A percentile compares a stretch with the other conserved stretches of the same genome.
Conservation (phyloP, 2,797 vertebrate species). For the Morelia viridis region DNA sequence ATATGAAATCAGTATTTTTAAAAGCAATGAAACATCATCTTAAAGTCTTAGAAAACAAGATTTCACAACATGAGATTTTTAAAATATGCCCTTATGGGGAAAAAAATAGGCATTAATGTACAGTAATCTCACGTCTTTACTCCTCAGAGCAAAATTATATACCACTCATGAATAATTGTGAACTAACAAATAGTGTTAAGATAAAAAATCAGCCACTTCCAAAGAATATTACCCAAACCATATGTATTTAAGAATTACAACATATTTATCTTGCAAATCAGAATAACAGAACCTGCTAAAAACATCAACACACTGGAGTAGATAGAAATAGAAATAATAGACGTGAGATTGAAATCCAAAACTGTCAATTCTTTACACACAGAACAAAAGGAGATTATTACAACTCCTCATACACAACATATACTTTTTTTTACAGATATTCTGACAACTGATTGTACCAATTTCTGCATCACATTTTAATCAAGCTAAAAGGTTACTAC, state of each 20-base stretch:
- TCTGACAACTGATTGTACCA: not conserved
- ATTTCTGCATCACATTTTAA: not conserved
- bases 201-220: not conserved
- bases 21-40: not conserved
- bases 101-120: not conserved
- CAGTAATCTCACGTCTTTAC: not conserved
- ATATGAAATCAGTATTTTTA: not conserved
- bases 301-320: not conserved
- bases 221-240: not conserved
- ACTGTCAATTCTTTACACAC: not conserved
- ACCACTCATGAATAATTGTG: not conserved
- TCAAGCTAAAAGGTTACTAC: not conserved
- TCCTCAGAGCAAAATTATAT: not conserved
- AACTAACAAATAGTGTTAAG: not conserved
- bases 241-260: not conserved
- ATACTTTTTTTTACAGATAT: not conserved
- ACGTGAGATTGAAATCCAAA: not conserved
- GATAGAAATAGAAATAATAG: not conserved
- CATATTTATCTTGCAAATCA: constrained; percentile 2
- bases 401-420: not conserved
- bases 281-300: not conserved
- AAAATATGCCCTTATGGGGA: not conserved
- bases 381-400: not conserved
- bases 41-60: not conserved
- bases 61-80: not conserved